These are phyloP conservation scores for Oryzias javanicus DNA, from an alignment of 2,113 vertebrate genomes.

Conservation along the genomic window DNA sequence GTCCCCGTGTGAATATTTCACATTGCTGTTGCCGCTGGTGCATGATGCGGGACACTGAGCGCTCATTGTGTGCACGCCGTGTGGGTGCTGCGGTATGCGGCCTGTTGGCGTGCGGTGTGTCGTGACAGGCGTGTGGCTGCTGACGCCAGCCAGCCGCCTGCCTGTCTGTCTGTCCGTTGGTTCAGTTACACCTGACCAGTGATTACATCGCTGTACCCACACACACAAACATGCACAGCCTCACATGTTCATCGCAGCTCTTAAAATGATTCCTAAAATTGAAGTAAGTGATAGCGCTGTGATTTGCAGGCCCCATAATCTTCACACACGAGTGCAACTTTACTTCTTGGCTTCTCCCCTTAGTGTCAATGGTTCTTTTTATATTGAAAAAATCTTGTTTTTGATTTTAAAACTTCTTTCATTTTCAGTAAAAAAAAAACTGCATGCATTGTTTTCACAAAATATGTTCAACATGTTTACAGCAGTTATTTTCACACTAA, in stretches of 20 bases:
- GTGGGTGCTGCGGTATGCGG: conserved; percentile 77
- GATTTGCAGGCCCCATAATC: background rate
- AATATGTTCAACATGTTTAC: background rate
- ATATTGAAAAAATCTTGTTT: background rate
- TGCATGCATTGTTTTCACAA: background rate
- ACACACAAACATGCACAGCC: background rate
- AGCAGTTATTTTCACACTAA: background rate
- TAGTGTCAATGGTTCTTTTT: background rate
- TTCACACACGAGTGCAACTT: background rate
- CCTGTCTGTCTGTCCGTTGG: conserved; percentile 54
- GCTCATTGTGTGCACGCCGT: conserved; percentile 71
- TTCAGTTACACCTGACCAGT: conserved; percentile 73
- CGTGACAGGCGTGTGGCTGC: conserved; percentile 77
- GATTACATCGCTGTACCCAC: conserved; percentile 38
- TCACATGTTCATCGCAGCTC: background rate
- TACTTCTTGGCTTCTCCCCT: background rate
- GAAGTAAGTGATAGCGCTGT: background rate
- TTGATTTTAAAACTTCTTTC: background rate
- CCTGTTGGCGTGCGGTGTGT: conserved; percentile 71
- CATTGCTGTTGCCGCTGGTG: conserved; percentile 80
- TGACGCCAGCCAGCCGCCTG: conserved; percentile 77
- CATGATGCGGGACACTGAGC: conserved; percentile 77
- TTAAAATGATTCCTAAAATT: conserved; percentile 12
- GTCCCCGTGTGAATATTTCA: conserved; percentile 77
- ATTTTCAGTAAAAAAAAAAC: too few relatives aligned